Base-by-base conservation (phyloP, 2,888 invertebrate genomes). In the Abrostola tripartita region DNA sequence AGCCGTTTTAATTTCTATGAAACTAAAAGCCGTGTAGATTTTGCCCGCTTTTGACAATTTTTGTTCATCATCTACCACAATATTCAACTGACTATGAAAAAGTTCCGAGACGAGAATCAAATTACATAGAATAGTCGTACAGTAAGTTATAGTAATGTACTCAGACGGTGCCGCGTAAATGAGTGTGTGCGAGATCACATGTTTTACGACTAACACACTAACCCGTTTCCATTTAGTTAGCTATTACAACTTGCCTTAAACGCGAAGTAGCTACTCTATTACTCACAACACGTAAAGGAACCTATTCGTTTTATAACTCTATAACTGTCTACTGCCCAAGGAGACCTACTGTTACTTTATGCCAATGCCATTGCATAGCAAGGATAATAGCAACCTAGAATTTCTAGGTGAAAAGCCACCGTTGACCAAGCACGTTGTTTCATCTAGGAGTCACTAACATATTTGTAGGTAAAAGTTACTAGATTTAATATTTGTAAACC, bases 131-230 rank as follows among this genome's bases (percentile, higher is more conserved):
- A 10, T 65, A 61, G 56, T 59, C 60, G 47, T 76, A 65, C 58
- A 55, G 49, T 42, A 42, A 44, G 71, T 54, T 58, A 54, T 44
- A 37, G 44, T 57, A 49, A 44, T 36, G 24, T 56, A 36, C 41
- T 60, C 35, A 42, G 52, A 50, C 49, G 38, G 12, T 38, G 14
- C 54, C 14, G 61, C 56, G 76, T 47, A 36, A 36, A 36, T 36
- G 50, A 42, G 56, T 40, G 40, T 50, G 5, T 62, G 56, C 47
- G 59, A 60, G 76, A 65, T 72, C 76, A 72, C 65, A 76, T 72
- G 65, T 76, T 72, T 72, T 71, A 72, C 71, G 76, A 76, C 57
- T 54, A 71, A 58, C 70, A 69, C 60, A 70, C 62, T 71, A 71
- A 71, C 60, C 71, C 60, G 52, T 71, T 57, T 61, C 71, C 59